These are phyloP conservation scores for Chesias legatella DNA, from an alignment of 2,888 invertebrate genomes.

Conservation along the genomic window DNA sequence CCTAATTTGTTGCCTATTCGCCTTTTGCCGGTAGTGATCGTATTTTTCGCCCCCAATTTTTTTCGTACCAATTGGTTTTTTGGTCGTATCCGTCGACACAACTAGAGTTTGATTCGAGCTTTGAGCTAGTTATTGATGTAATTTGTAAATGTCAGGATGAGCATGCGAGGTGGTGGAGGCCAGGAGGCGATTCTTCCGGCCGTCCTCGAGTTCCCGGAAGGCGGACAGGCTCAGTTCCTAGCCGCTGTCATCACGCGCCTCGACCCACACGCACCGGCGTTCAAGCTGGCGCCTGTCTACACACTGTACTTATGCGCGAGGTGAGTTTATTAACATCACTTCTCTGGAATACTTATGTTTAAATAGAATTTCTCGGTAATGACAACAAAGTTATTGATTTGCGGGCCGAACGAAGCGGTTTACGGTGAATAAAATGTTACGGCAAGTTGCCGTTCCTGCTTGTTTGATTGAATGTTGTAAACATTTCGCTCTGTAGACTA, in stretches of 20 bases:
- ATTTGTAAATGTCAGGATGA: slow-evolving; percentile 39
- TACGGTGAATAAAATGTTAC: slow-evolving; percentile 3
- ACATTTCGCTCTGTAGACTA: too few species aligned
- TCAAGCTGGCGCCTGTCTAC: slow-evolving; percentile 98
- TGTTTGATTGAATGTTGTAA: background rate
- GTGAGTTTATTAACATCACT: slow-evolving; percentile 52
- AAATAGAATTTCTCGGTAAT: background rate
- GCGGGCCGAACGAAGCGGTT: slow-evolving; percentile 11
- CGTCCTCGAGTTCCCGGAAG: slow-evolving; percentile 96
- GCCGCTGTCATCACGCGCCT: slow-evolving; percentile 92
- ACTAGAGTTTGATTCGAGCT: too few species aligned
- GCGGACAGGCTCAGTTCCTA: slow-evolving; percentile 95
- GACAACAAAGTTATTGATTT: slow-evolving; percentile 7
- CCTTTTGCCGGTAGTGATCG: too few species aligned
- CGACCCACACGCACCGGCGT: slow-evolving; percentile 93
- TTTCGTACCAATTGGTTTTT: background rate
- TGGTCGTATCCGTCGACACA: too few species aligned
- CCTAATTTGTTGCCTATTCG: too few species aligned
- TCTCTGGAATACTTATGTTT: too few species aligned
- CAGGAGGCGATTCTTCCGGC: slow-evolving; percentile 96
- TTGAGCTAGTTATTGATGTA: too few species aligned
- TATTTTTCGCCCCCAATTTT: background rate
- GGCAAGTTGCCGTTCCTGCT: slow-evolving; percentile 7
- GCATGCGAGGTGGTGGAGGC: slow-evolving; percentile 74
- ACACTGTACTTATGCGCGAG: slow-evolving; percentile 96